Conservation (phyloP, 2,888 invertebrate species). For the Rhingia campestris region DNA sequence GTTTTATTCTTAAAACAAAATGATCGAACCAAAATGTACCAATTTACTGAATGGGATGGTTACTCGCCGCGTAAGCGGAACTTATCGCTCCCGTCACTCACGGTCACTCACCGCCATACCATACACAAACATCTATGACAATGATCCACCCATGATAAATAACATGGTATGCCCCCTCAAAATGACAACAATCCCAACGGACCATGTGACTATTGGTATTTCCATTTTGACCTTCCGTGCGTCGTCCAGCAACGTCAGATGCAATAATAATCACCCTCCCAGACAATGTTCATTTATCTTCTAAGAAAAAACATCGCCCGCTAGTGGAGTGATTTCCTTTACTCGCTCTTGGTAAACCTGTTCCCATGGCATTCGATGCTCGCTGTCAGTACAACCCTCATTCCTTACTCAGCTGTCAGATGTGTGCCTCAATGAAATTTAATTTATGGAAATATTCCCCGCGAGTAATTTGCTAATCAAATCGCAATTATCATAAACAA, state of each 20-base stretch:
- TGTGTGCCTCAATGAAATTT: slow-evolving; percentile 69
- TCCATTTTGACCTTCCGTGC: slow-evolving; percentile 43
- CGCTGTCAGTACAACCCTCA: neutral
- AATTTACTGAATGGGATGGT: no score
- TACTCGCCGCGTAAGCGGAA: slow-evolving; percentile 38
- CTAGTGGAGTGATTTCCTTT: slow-evolving; percentile 59
- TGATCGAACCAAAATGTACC: no score
- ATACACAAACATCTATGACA: slow-evolving; percentile 50
- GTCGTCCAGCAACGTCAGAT: slow-evolving; percentile 13
- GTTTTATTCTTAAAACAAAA: no score
- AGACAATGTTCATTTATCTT: slow-evolving; percentile 63
- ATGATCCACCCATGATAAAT: slow-evolving; percentile 9
- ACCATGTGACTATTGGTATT: slow-evolving; percentile 15
- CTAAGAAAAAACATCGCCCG: slow-evolving; percentile 56
- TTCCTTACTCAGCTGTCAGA: slow-evolving; percentile 47
- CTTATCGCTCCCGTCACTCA: slow-evolving; percentile 6
- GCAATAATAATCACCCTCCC: slow-evolving; percentile 46
- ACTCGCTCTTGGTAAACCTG: slow-evolving; percentile 17
- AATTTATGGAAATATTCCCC: slow-evolving; percentile 74
- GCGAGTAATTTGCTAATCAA: slow-evolving; percentile 74
- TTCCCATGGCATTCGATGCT: slow-evolving; percentile 67
- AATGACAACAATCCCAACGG: slow-evolving; percentile 1
- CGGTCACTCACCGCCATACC: slow-evolving; percentile 17
- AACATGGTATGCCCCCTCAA: neutral
- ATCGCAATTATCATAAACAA: slow-evolving; percentile 74